A percentile compares a stretch with the other conserved stretches of the same genome.
These are phyloP conservation scores for Dryobotodes eremita DNA, from an alignment of 2,888 invertebrate genomes.

Conservation along the genomic window DNA sequence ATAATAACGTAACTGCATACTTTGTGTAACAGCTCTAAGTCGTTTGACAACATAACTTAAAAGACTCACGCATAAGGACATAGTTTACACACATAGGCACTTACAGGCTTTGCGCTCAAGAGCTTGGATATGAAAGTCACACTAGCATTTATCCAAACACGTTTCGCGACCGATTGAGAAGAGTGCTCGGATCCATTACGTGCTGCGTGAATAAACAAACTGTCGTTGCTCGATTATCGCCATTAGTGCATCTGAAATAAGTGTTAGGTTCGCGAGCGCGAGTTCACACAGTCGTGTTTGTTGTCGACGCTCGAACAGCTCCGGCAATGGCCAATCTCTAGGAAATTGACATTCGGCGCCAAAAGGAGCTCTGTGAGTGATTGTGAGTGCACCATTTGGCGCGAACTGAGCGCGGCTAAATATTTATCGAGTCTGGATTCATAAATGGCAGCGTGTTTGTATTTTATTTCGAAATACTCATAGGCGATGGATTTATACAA, in stretches of 20 bases:
- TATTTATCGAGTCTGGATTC: conserved; percentile 81
- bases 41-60: conserved; percentile 69
- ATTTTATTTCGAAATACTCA: conserved; percentile 52
- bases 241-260: conserved; percentile 69
- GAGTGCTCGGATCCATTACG: conserved; percentile 87
- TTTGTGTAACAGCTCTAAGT: conserved; percentile 66
- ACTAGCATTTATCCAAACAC: conserved; percentile 87
- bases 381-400: conserved; percentile 81
- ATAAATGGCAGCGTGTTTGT: conserved; percentile 75
- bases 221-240: conserved; percentile 76
- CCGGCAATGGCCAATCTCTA: conserved; percentile 81
- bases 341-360: conserved; percentile 88
- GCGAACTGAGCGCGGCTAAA: conserved; percentile 79
- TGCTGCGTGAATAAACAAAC: conserved; percentile 82
- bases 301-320: conserved; percentile 75
- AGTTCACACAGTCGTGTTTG: conserved; percentile 69
- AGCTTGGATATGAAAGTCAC: conserved; percentile 85
- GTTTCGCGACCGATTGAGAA: conserved; percentile 86
- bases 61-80: conserved; percentile 68
- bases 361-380: conserved; percentile 81
- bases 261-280: conserved; percentile 45
- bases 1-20: conserved; percentile 69
- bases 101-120: conserved; percentile 71
- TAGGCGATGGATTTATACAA: conserved; percentile 42
- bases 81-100: conserved; percentile 72